These are phyloP conservation scores for Cinclus cinclus DNA, from an alignment of 2,113 vertebrate species.

Conservation along the genomic window DNA sequence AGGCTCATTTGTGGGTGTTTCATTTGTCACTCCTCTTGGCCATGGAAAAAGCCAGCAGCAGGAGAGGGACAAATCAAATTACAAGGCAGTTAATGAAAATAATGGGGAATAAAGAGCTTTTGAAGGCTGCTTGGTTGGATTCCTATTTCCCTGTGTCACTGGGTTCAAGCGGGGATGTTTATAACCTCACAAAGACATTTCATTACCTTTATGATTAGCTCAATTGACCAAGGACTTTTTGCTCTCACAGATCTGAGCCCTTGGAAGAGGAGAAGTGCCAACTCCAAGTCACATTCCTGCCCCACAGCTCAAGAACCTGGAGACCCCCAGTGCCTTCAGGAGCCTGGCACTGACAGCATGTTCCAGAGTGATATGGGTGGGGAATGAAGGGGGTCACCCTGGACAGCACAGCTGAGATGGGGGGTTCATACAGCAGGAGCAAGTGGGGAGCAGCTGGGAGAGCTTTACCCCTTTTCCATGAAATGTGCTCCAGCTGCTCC, in stretches of 20 bases:
- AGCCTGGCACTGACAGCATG: accelerated
- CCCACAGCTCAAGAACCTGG: accelerated
- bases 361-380: accelerated
- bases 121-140: slow-evolving; percentile 39
- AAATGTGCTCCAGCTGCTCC: background rate
- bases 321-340: background rate
- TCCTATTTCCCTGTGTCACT: slow-evolving; percentile 29
- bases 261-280: background rate
- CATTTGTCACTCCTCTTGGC: background rate
- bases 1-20: background rate
- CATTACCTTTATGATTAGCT: slow-evolving; percentile 43
- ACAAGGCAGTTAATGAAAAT: slow-evolving; percentile 56
- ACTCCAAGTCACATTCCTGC: background rate
- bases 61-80: slow-evolving; percentile 59
- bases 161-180: background rate
- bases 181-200: slow-evolving; percentile 1
- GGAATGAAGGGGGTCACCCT: background rate
- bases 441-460: accelerated
- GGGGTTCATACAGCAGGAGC: accelerated
- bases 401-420: accelerated
- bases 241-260: background rate
- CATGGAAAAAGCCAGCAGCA: background rate
- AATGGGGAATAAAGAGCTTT: slow-evolving; percentile 21
- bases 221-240: background rate
- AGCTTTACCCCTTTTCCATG: background rate